Evolutionary conservation across 1,140 invertebrate species (phyloP).

Genomic region (Halyomorpha halys): DNA sequence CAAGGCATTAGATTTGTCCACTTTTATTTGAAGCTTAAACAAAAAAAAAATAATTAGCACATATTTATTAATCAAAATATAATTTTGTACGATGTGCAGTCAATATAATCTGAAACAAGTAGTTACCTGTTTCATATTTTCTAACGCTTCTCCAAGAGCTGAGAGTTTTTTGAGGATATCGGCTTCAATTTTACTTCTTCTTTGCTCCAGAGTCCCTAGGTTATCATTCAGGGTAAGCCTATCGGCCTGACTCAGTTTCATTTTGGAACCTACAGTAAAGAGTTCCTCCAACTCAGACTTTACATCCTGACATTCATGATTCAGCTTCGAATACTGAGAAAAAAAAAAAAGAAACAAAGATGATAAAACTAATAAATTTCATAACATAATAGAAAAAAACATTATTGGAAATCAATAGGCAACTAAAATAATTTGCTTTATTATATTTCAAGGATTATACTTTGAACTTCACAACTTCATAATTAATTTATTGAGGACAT

Average conservation of each 20-base stretch:
- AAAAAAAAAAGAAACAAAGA: conserved; percentile 17
- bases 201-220: conserved; percentile 63
- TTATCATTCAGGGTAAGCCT: conserved; percentile 68
- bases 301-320: conserved; percentile 59
- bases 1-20: conserved; percentile 69
- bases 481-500: too few species aligned
- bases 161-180: conserved; percentile 65
- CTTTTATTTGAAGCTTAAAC: conserved; percentile 47
- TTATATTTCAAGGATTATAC: too few species aligned
- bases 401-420: too few species aligned
- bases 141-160: conserved; percentile 58
- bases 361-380: too few species aligned
- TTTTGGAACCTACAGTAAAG: conserved; percentile 64
- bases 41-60: not conserved
- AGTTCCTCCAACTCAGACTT: conserved; percentile 60
- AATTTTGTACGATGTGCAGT: not conserved
- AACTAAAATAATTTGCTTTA: too few species aligned
- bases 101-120: not conserved
- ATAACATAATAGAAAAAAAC: too few species aligned
- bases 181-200: conserved; percentile 57
- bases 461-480: too few species aligned
- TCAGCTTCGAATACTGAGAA: conserved; percentile 59
- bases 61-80: too few species aligned
- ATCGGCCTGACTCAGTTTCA: conserved; percentile 74
- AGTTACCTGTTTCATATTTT: conserved; percentile 59